Base-by-base conservation (phyloP, 2,797 vertebrate genomes). In the Tokudaia muenninki region DNA sequence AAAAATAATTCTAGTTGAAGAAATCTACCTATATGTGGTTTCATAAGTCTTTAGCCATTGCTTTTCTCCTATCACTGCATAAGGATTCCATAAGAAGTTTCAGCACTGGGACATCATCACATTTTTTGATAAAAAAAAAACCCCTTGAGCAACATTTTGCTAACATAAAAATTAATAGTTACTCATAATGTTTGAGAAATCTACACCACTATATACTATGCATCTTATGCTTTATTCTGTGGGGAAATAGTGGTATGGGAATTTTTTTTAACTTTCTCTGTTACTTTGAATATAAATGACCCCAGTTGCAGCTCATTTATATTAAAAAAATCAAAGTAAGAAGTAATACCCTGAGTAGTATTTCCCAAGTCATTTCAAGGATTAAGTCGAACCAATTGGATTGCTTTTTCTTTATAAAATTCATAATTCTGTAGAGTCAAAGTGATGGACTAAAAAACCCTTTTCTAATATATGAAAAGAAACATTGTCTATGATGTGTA, bases 81-180 rank as follows among this genome's bases (percentile, higher is more conserved):
- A 92, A 79, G 52, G 57, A 83, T 50, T 82, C 16, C 34, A 47
- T 21, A 82, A 70, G 31, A 94, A 94, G 93, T 94, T 95, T 22
- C 17, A 94, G 19, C 16, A 84, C 1, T 92, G n/a, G 6, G 57
- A 92, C 22, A 87, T 93, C 26, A 87, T 74, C 3, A 72, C 4
- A 89, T 79, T 21, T 91, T 79, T 29, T 29, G 12, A 84, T 86
- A 81, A 95, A 90, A 90, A 34, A 91, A 8, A 52, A 52, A 52
- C 52, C 37, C 57, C 22, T 89, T 94, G 65, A 94, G 52, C 16
- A 70, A 74, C 55, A 37, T 67, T 29, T 61, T 47, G 90, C 70
- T 17, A 92, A 84, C 78, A 86, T 94, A 29, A 87, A 97, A 96
- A 94, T 79, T 94, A 80, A 88, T 24, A 95, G 12, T 90, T 61